phyloP scores from a whole-genome alignment of 2,888 invertebrate species.

The Lysandra coridon region DNA sequence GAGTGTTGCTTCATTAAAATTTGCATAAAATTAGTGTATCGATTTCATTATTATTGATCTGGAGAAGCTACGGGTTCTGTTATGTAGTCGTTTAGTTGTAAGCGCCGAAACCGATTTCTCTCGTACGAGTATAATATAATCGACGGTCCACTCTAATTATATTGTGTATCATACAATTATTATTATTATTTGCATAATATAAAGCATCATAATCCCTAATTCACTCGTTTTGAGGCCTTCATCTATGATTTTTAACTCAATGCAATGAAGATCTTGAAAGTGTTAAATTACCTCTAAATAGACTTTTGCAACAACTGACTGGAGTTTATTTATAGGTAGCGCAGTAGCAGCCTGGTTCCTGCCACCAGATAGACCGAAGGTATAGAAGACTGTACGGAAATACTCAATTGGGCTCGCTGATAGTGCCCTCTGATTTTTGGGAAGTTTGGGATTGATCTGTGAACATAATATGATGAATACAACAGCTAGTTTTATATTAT shows the following conservation, averaged over 20 bases:
- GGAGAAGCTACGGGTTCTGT: no score
- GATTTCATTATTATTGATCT: background rate
- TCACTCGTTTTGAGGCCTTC: background rate
- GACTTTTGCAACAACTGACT: background rate
- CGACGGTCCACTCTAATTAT: background rate
- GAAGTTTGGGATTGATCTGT: background rate
- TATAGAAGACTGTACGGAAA: background rate
- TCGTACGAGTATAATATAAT: background rate
- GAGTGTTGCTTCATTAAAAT: slow-evolving; percentile 46
- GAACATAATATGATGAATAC: background rate
- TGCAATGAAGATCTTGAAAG: background rate
- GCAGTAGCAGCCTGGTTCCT: background rate
- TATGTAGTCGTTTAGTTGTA: no score
- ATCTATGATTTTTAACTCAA: background rate
- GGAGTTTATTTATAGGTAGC: background rate
- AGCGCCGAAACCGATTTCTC: no score
- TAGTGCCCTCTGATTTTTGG: background rate
- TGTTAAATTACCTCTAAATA: no score
- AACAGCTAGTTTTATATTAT: background rate
- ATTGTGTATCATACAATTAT: background rate
- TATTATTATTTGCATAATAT: no score
- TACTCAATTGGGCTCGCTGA: background rate
- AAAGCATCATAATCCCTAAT: background rate
- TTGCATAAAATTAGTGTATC: background rate
- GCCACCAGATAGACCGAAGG: background rate